phyloP scores from a whole-genome alignment of 1,140 invertebrate species.

The Apis laboriosa region DNA sequence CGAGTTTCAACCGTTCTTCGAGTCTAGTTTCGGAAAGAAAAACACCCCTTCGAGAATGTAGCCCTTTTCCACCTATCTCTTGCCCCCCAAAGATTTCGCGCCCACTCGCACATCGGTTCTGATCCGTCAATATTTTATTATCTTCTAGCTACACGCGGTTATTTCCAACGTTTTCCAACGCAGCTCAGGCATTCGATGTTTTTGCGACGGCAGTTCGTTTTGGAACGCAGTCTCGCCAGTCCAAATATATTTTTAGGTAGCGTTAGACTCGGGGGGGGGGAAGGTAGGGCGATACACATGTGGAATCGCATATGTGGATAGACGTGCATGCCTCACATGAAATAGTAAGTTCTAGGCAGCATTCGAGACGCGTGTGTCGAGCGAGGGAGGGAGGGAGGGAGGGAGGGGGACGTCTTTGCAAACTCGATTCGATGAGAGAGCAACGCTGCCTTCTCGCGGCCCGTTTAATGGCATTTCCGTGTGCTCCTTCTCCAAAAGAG shows the following conservation, averaged over 20 bases:
- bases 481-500: constrained; percentile 58
- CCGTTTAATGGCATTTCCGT: constrained; percentile 66
- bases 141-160: too few relatives aligned
- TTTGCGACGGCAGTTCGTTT: not conserved
- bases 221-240: not conserved
- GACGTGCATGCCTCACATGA: constrained; percentile 41
- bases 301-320: constrained; percentile 26
- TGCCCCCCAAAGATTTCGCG: not conserved
- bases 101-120: not conserved
- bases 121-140: not conserved
- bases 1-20: not conserved
- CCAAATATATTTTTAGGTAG: constrained; percentile 27
- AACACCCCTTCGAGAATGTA: not conserved
- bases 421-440: constrained; percentile 58
- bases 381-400: not conserved
- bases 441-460: constrained; percentile 55
- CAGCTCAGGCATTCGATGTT: not conserved
- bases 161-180: not conserved
- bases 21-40: not conserved
- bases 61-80: not conserved
- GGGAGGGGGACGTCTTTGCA: constrained; percentile 13
- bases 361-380: constrained; percentile 42
- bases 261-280: not conserved
- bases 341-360: constrained; percentile 25
- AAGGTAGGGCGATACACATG: constrained; percentile 20